Evolutionary conservation across 2,797 vertebrate genomes (phyloP), one percentile per base, ranked within the genome.

Genomic region (Enteromius thamalakanensis): DNA sequence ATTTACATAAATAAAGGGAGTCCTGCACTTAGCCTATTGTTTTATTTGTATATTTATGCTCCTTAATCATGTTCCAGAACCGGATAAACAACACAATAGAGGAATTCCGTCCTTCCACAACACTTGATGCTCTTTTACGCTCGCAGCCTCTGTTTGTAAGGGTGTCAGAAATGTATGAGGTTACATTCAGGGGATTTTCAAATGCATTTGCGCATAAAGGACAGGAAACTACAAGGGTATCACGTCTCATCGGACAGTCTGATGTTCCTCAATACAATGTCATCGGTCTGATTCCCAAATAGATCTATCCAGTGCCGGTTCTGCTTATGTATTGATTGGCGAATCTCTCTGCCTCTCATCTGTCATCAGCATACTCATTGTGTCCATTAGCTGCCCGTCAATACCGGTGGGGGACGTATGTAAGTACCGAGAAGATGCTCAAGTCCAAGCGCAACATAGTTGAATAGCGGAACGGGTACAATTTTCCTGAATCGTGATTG

Each of bases 401-500:
- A 76, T 55, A 67, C n/a, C 32, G n/a, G 17, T 65, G n/a, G 10
- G 51, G 21, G 6, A 29, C 32, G 17, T 42, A 15, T 55, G 6
- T 11, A 53, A 19, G 45, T 45, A 40, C 34, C 10, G 32, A 65
- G 71, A 55, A 17, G 71, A 76, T 45, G 71, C 71, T 55, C 60
- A 51, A 53, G 76, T 60, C 10, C 62, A 64, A 21, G 49, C 49
- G 23, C 17, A 29, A 29, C 67, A n/a, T 4, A 34, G 78, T 64
- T 64, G 58, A 68, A 49, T 42, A 64, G 51, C 62, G 62, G 53
- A 67, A 51, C 65, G 55, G 29, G 45, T 4, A 62, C 45, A 26
- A 32, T n/a, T 53, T 14, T 62, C n/a, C 76, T 19, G n/a, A 14
- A 19, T 42, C 72, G 32, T 76, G 82, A 88, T 90, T 88, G 88